Percentiles rank a stretch among this genome's conserved stretches.
These are phyloP conservation scores for Leptarthrus brevirostris DNA, from an alignment of 2,888 invertebrate species.

Conservation along the genomic window DNA sequence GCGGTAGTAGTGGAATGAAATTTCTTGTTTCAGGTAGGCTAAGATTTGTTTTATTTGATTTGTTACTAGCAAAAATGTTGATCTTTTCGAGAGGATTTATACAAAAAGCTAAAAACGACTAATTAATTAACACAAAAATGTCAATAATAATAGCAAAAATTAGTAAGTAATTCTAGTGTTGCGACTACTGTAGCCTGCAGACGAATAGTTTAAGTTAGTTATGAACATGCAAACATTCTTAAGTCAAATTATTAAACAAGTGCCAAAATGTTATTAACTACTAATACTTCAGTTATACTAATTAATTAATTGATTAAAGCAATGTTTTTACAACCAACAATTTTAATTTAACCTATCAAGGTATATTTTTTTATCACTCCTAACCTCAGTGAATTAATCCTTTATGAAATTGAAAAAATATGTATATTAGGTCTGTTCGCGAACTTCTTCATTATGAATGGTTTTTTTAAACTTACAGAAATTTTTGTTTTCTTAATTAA, in stretches of 20 bases:
- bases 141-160: slow-evolving; percentile 32
- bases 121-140: slow-evolving; percentile 14
- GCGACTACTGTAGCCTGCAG: slow-evolving; percentile 8
- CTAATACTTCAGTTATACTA: slow-evolving; percentile 39
- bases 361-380: too few species aligned
- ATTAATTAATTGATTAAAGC: slow-evolving; percentile 40
- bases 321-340: slow-evolving; percentile 42
- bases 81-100: slow-evolving; percentile 24
- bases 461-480: too few species aligned
- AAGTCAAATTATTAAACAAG: slow-evolving; percentile 50
- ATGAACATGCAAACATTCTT: slow-evolving; percentile 2
- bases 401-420: too few species aligned
- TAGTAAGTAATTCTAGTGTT: slow-evolving; percentile 21
- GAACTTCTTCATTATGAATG: too few species aligned
- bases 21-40: slow-evolving; percentile 13
- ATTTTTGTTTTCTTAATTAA: too few species aligned
- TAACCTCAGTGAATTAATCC: too few species aligned
- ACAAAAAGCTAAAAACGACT: slow-evolving; percentile 10
- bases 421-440: too few species aligned
- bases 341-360: too few species aligned
- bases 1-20: too few species aligned
- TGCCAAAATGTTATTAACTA: slow-evolving; percentile 54
- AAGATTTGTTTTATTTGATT: slow-evolving; percentile 37
- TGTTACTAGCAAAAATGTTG: slow-evolving; percentile 38
- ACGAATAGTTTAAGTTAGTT: slow-evolving; percentile 22